phyloP scores from a whole-genome alignment of 2,888 invertebrate species.

The Nomada ruficornis region DNA sequence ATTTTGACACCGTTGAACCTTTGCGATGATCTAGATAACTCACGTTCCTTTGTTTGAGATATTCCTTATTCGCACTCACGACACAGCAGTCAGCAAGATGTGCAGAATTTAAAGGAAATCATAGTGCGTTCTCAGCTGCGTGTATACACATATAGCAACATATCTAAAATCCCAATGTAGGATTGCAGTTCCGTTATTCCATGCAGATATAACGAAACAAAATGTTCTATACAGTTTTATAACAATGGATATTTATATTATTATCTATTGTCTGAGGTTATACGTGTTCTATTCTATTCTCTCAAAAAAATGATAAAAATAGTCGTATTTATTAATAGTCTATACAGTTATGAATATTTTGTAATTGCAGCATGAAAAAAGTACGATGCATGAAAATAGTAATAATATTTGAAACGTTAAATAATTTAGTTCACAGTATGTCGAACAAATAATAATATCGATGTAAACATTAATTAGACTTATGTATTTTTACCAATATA shows the following conservation, averaged over 20 bases:
- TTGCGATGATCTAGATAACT: not conserved
- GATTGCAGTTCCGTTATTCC: not conserved
- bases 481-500: not conserved
- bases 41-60: not conserved
- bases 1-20: not conserved
- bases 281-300: too few relatives aligned
- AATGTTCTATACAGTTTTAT: not conserved
- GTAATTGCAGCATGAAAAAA: too few relatives aligned
- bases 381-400: too few relatives aligned
- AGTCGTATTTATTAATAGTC: too few relatives aligned
- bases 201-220: not conserved
- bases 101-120: slow-evolving; percentile 19
- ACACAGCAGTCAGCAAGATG: not conserved
- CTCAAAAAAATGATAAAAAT: too few relatives aligned
- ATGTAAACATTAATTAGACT: too few relatives aligned
- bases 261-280: too few relatives aligned
- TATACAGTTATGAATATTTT: too few relatives aligned
- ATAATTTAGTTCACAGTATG: not conserved
- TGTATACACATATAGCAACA: slow-evolving; percentile 7
- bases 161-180: slow-evolving; percentile 2
- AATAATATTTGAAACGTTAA: not conserved
- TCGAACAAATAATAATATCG: too few relatives aligned
- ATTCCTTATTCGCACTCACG: not conserved
- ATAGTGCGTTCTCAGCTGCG: not conserved
- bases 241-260: not conserved